Evolutionary conservation across 2,888 invertebrate genomes (phyloP).

Genomic region (Dryobotodes eremita): DNA sequence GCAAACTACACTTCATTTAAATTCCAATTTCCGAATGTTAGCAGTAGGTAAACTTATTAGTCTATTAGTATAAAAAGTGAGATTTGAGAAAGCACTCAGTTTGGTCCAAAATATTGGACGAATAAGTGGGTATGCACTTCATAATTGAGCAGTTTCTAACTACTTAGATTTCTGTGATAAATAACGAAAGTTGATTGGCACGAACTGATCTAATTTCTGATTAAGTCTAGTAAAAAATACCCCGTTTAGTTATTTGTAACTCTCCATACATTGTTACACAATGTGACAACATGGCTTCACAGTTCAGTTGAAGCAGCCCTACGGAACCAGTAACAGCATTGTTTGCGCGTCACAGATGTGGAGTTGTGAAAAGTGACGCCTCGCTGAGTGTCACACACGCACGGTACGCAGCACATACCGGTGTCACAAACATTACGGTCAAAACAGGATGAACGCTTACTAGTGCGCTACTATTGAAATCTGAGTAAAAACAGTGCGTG

Average conservation of each 20-base stretch:
- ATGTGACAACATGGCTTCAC: neutral
- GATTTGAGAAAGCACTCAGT: neutral
- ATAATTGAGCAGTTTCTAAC: neutral
- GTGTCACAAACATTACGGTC: slow-evolving; percentile 3
- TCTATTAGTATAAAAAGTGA: neutral
- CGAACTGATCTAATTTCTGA: neutral
- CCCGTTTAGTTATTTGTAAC: too few species aligned
- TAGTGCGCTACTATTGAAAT: neutral
- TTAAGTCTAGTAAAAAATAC: neutral
- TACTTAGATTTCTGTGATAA: neutral
- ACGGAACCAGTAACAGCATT: slow-evolving; percentile 11
- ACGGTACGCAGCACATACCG: neutral
- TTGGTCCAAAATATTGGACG: neutral
- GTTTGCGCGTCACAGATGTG: neutral
- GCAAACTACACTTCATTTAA: neutral
- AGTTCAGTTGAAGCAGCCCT: neutral
- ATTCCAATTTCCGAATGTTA: neutral
- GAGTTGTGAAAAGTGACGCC: slow-evolving; percentile 45
- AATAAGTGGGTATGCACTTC: neutral
- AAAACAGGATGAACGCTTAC: neutral
- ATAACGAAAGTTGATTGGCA: neutral
- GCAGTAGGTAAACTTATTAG: neutral
- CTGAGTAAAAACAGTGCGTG: neutral
- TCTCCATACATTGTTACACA: neutral
- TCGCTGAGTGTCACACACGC: slow-evolving; percentile 17